Base-by-base conservation (phyloP, 35 echinoderm and acorn worm species). In the Ptychodera flava region DNA sequence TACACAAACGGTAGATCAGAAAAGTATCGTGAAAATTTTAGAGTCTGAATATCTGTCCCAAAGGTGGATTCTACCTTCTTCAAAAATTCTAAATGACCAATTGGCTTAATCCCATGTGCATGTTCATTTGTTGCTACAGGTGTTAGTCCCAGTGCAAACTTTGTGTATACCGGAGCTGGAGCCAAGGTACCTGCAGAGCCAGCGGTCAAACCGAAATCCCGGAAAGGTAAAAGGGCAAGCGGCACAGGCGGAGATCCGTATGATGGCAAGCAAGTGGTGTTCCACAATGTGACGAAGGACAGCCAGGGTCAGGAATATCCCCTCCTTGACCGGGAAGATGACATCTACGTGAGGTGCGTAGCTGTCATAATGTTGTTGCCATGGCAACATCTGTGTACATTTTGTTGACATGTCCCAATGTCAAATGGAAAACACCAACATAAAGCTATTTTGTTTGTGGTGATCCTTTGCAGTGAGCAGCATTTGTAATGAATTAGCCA, bases 91-190 rank as follows among this genome's bases (percentile, higher is more conserved):
- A n/a, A n/a, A n/a, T n/a, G n/a, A n/a, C n/a, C n/a, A n/a, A n/a
- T n/a, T n/a, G n/a, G n/a, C n/a, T n/a, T n/a, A n/a, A n/a, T n/a
- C n/a, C n/a, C n/a, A n/a, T n/a, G n/a, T 78, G 1, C 15, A 77
- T 33, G 86, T 78, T 27, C 33, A 27, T 85, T 87, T 76, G 77
- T 89, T 33, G 34, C 80, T 52, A 29, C 30, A 97, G 95, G 91
- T 89, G 36, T 89, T 15, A 97, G 91, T 79, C 95, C 95, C 36
- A 97, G 95, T 78, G 89, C 85, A 29, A 89, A 87, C n/a, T 97
- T 97, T 81, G 83, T 97, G 35, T 97, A 97, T 80, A 93, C 95
- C 28, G 95, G 95, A 22, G 95, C 95, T 28, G 91, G 95, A 30
- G 91, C 91, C 37, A 83, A 76, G 22, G 45, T 64, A 6, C n/a